phyloP scores from a whole-genome alignment of 2,797 vertebrate species.

The Gorsachius magnificus region DNA sequence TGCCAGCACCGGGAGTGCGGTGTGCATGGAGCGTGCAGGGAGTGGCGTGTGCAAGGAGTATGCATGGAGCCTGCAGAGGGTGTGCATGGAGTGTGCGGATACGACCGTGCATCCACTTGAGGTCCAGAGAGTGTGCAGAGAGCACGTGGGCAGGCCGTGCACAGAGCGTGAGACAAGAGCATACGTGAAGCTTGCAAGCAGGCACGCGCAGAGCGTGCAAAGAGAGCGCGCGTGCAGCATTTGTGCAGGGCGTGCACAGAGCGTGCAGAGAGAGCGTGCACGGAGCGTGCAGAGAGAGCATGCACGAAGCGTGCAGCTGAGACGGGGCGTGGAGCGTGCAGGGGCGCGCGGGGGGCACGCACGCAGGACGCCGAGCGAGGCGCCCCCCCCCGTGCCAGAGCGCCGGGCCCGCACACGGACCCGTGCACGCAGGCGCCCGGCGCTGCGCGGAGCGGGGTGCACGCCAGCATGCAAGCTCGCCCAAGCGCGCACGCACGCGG shows the following conservation, averaged over 20 bases:
- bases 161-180: background rate
- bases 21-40: fast-evolving
- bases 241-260: too few relatives aligned
- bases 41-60: too few relatives aligned
- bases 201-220: background rate
- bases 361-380: fast-evolving
- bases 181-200: background rate
- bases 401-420: fast-evolving
- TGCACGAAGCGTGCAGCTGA: fast-evolving
- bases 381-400: fast-evolving
- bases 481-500: fast-evolving
- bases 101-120: too few relatives aligned
- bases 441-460: background rate
- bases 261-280: too few relatives aligned
- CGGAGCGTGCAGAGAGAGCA: background rate
- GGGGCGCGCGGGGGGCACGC: fast-evolving
- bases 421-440: fast-evolving
- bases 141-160: fast-evolving
- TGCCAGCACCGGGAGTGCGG: background rate
- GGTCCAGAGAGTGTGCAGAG: fast-evolving
- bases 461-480: fast-evolving
- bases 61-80: too few relatives aligned
- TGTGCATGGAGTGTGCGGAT: too few relatives aligned
- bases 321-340: fast-evolving
- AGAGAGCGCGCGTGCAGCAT: fast-evolving